phyloP scores from a whole-genome alignment of 2,113 vertebrate species.

The Syngnathus typhle region DNA sequence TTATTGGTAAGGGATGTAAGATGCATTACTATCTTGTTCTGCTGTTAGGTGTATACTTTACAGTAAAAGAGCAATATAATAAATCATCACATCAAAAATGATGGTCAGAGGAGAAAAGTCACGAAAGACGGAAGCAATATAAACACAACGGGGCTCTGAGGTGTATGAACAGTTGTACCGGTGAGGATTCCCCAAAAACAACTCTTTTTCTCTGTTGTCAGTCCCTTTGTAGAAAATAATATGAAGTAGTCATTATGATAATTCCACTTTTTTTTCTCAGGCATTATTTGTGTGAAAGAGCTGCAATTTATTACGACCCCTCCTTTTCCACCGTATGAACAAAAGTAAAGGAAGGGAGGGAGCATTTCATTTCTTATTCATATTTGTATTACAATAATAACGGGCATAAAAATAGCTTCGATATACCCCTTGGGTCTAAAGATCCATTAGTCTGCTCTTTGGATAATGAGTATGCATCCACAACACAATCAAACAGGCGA shows the following conservation, averaged over 20 bases:
- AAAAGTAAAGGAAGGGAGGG: neutral
- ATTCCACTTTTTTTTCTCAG: neutral
- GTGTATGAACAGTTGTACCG: constrained; percentile 14
- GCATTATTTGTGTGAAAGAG: neutral
- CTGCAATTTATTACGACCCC: neutral
- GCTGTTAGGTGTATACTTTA: constrained; percentile 34
- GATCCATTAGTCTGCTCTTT: neutral
- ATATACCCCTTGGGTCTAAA: neutral
- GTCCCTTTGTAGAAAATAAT: constrained; percentile 10
- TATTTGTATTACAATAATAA: constrained; percentile 3
- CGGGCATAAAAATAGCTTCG: neutral
- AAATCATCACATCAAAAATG: constrained; percentile 32
- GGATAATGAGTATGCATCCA: constrained; percentile 2
- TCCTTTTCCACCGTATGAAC: neutral
- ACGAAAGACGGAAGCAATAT: constrained; percentile 5
- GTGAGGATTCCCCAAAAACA: constrained; percentile 13
- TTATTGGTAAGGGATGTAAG: constrained; percentile 28
- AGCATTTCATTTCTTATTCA: constrained; percentile 3
- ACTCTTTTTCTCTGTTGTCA: neutral
- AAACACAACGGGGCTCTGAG: constrained; percentile 17
- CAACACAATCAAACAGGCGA: neutral
- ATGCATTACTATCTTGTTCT: constrained; percentile 32
- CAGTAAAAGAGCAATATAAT: constrained; percentile 31
- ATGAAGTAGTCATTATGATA: neutral
- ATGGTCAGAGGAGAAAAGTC: constrained; percentile 30